A percentile compares a stretch with the other conserved stretches of the same genome.
Evolutionary conservation across 37 sponge, comb jelly and placozoan genomes (phyloP).

Genomic region (Mnemiopsis leidyi): DNA sequence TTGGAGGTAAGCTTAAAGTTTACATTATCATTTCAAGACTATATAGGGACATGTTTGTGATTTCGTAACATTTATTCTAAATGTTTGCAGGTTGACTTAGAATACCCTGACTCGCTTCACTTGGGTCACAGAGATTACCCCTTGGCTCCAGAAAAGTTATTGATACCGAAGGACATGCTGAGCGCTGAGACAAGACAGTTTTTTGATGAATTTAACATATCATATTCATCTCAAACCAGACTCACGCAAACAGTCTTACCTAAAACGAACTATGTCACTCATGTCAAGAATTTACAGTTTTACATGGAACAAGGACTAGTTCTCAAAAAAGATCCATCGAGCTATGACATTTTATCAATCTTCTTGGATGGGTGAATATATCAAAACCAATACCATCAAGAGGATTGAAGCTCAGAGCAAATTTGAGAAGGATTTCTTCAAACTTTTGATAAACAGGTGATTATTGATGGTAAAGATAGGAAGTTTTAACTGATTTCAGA

Average conservation of each 20-base stretch:
- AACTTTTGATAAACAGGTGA: neutral
- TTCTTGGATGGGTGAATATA: neutral
- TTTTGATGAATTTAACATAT: neutral
- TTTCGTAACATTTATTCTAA: too few relatives aligned
- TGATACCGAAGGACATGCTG: neutral
- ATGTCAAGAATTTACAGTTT: neutral
- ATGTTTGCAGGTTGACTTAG: neutral
- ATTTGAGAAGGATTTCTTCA: neutral
- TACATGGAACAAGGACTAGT: neutral
- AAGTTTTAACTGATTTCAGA: slow-evolving; percentile 27
- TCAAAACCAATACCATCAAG: neutral
- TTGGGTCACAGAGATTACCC: neutral
- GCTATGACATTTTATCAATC: neutral
- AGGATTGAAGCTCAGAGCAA: neutral
- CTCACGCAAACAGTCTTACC: neutral
- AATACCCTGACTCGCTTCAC: neutral
- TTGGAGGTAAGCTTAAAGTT: too few relatives aligned
- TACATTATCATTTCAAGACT: too few relatives aligned
- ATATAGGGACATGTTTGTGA: too few relatives aligned
- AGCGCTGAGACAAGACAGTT: neutral
- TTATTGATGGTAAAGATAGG: neutral
- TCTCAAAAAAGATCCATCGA: neutral
- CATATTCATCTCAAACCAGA: neutral
- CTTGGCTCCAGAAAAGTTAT: neutral
- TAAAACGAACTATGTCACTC: neutral